Base-by-base conservation (phyloP, 2,888 invertebrate genomes). In the Elegia similella region DNA sequence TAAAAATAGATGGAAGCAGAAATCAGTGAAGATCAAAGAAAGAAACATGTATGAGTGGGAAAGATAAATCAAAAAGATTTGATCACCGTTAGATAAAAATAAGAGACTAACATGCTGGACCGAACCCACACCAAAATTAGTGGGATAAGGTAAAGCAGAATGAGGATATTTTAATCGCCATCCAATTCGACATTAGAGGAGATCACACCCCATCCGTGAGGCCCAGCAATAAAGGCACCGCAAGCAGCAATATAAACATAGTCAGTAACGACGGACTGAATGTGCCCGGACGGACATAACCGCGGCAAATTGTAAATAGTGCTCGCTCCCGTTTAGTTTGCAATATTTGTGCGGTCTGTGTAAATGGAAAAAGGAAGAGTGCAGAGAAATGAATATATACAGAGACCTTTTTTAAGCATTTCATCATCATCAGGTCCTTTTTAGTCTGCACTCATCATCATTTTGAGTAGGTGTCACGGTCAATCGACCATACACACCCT, bases 341-440 rank as follows among this genome's bases (percentile, higher is more conserved):
- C 88, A 87, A 88, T 90, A 89, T 89, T 90, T 87, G 87, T 86
- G 87, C 78, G 87, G 83, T 82, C 75, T 82, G 83, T 88, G 85
- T 75, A 89, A 90, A 89, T 88, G 88, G 89, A 88, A 90, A 89
- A 89, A 88, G 80, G 76, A 73, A 29, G 67, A 63, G 32, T 46
- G 63, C 58, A 88, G 86, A 76, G 67, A 62, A 75, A 7, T 46
- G 74, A 65, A 52, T 44, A 6, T 6, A 32, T 15, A 55, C 34
- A 56, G 42, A 59, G 42, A n/a, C 17, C 43, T 23, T 42, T 1
- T 38, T n/a, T 30, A 5, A 23, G 23, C 5, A 3, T 23, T n/a
- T n/a, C n/a, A n/a, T n/a, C n/a, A n/a, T n/a, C n/a, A n/a, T n/a
- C n/a, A n/a, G n/a, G n/a, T n/a, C n/a, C n/a, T n/a, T n/a, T n/a